Evolutionary conservation across 2,888 invertebrate genomes (phyloP), one percentile per base, ranked within the genome.

Genomic region (Theretra japonica): DNA sequence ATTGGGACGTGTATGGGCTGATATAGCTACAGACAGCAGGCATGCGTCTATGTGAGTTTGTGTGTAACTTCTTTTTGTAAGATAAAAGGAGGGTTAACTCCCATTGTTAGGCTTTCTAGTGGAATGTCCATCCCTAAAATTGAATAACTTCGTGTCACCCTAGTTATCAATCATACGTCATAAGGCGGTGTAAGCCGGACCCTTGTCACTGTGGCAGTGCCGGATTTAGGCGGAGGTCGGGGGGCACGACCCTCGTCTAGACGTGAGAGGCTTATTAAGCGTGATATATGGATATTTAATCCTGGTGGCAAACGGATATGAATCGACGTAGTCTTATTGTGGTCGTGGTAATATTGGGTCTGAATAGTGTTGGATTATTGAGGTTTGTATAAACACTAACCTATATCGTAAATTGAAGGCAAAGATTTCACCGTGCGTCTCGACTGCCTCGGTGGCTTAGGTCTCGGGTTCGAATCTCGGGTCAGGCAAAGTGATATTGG

Each of bases 261-360:
- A 17, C 5, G 5, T n/a, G 53, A n/a, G 19, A 21, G n/a, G 15
- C 15, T 21, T 19, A 62, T 65, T 65, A 41, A 21, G 23, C 23
- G 23, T 65, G 65, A 65, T 65, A 41, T 65, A 65, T 65, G 65
- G 65, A 17, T 25, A 23, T 65, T 65, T 41, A 65, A 65, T 65
- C 48, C 65, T 41, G 23, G 48, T 65, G 17, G 48, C 8, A 65
- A 8, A 50, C 17, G 53, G 53, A n/a, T 11, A 41, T 19, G 19
- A 53, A n/a, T 53, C n/a, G 53, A 53, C 53, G 19, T 53, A 7
- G n/a, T 53, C 4, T 15, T 30, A 17, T 4, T 28, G 28, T 28
- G 59, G 59, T 19, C 4, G 6, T 23, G 5, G 17, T 59, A 28
- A 53, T 53, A n/a, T n/a, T 53, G 6, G 53, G n/a, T n/a, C 19